Percentiles rank a stretch among this genome's conserved stretches.
Conservation (phyloP, 2,797 vertebrate genomes). For the Enteromius mattozi region DNA sequence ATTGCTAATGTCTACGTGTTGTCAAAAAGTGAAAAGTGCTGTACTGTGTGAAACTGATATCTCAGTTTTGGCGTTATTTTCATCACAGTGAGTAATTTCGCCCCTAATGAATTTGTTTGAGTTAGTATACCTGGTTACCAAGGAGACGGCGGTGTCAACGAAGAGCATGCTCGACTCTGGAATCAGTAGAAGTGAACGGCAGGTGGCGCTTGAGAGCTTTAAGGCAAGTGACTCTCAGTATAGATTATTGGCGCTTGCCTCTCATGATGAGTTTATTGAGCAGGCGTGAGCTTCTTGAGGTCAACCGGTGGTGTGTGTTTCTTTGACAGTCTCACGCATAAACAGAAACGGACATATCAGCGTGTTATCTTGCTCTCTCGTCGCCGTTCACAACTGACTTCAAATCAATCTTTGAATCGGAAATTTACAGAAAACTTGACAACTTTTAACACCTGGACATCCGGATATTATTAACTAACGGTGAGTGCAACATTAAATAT, state of each 20-base stretch:
- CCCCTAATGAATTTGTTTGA: not conserved
- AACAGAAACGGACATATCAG: not conserved
- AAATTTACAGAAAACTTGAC: not conserved
- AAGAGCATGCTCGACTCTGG: no score
- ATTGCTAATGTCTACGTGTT: not conserved
- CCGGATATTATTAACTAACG: not conserved
- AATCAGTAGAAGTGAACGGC: not conserved
- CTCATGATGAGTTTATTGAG: not conserved
- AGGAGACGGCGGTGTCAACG: not conserved
- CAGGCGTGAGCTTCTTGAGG: not conserved
- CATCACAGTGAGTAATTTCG: not conserved
- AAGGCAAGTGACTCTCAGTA: not conserved
- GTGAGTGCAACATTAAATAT: conserved; percentile 24
- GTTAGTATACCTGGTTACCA: conserved; percentile 5
- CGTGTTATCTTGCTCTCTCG: not conserved
- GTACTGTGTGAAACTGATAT: not conserved
- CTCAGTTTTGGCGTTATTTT: not conserved
- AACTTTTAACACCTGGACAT: not conserved
- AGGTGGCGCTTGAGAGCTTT: not conserved
- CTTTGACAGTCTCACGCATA: not conserved
- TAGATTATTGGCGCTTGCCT: conserved; percentile 2
- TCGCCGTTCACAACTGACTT: not conserved
- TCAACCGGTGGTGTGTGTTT: not conserved
- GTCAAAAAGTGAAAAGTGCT: not conserved
- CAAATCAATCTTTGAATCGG: not conserved